These are phyloP conservation scores for Mionectes olivaceus DNA, from an alignment of 2,797 vertebrate species.

Conservation along the genomic window DNA sequence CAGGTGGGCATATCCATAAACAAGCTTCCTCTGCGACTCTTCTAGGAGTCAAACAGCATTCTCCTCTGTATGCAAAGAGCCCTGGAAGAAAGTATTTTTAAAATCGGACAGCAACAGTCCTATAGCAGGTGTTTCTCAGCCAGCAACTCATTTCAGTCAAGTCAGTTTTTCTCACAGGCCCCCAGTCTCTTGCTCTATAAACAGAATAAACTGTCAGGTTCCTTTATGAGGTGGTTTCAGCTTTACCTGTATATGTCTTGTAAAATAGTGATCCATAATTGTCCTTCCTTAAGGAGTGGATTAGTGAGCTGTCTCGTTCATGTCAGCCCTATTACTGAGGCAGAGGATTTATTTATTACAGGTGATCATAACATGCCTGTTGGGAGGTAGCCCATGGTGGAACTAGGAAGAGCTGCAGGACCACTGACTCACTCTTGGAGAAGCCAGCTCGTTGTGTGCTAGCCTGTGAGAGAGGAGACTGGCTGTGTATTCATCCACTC, in stretches of 20 bases:
- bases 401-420: neutral
- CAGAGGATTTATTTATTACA: neutral
- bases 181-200: neutral
- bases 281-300: neutral
- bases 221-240: neutral
- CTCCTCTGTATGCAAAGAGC: neutral
- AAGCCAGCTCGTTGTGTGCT: fast-evolving
- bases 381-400: neutral
- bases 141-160: neutral
- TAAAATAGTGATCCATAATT: neutral
- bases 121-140: neutral
- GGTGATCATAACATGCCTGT: neutral
- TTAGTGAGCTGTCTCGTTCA: neutral
- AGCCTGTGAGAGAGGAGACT: neutral
- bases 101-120: neutral
- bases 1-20: neutral
- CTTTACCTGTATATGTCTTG: neutral
- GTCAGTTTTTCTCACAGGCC: neutral
- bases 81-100: neutral
- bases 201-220: neutral
- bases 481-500: neutral
- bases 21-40: neutral
- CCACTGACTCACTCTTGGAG: neutral
- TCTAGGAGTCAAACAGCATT: neutral
- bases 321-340: neutral